A percentile compares a stretch with the other conserved stretches of the same genome.
These are phyloP conservation scores for Eugnorisma glareosa DNA, from an alignment of 2,888 invertebrate species.

Conservation along the genomic window DNA sequence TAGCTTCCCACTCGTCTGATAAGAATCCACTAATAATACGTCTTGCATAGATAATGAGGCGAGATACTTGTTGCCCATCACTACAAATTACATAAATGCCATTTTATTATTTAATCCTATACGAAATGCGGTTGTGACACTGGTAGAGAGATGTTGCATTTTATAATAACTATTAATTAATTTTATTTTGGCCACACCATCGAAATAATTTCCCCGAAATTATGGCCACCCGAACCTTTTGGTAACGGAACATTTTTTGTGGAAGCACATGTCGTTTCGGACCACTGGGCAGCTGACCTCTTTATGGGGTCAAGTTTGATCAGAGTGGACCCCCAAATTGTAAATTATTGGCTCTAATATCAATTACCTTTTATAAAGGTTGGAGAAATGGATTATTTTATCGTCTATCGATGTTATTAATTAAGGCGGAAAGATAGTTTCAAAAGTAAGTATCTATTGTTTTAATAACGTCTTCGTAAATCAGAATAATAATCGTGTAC, in stretches of 20 bases:
- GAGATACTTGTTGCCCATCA: slow-evolving; percentile 29
- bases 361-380: slow-evolving; percentile 65
- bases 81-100: slow-evolving; percentile 9
- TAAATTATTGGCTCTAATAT: slow-evolving; percentile 68
- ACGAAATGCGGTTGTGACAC: not conserved
- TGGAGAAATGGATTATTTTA: slow-evolving; percentile 50
- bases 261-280: slow-evolving; percentile 76
- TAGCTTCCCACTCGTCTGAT: slow-evolving; percentile 48
- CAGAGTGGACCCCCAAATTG: slow-evolving; percentile 72
- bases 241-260: slow-evolving; percentile 66
- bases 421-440: slow-evolving; percentile 1
- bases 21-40: slow-evolving; percentile 41
- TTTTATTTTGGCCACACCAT: not conserved
- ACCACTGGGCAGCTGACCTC: slow-evolving; percentile 78
- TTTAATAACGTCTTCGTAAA: not conserved
- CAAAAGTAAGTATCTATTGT: slow-evolving; percentile 35
- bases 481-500: not conserved
- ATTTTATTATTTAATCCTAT: slow-evolving; percentile 45
- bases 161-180: too few relatives aligned
- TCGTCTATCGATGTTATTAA: slow-evolving; percentile 22
- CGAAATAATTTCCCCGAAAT: slow-evolving; percentile 37
- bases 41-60: slow-evolving; percentile 37
- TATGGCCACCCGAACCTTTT: slow-evolving; percentile 45
- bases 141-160: not conserved
- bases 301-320: slow-evolving; percentile 82